These are phyloP conservation scores for Cheumatopsyche charites DNA, from an alignment of 1,140 invertebrate species.

Conservation along the genomic window DNA sequence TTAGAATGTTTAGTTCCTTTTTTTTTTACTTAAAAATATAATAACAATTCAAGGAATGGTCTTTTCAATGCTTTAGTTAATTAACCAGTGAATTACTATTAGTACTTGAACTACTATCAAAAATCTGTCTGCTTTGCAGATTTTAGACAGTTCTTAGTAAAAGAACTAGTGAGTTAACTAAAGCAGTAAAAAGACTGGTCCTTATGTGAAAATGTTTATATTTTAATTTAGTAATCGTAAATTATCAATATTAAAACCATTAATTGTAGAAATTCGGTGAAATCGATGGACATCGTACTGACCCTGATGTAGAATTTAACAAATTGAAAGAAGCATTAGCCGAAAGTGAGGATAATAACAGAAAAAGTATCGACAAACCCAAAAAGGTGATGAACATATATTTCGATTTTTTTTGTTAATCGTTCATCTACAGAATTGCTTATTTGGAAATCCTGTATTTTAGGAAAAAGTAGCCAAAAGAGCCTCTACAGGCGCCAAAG, in stretches of 20 bases:
- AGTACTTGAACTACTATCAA: too few species aligned
- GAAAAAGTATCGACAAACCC: slow-evolving; percentile 52
- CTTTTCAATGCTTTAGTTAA: too few species aligned
- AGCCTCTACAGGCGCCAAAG: slow-evolving; percentile 24
- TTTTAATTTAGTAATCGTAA: too few species aligned
- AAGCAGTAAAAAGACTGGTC: too few species aligned
- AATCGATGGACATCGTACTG: slow-evolving; percentile 57
- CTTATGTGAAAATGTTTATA: too few species aligned
- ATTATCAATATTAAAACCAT: background rate
- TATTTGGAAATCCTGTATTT: background rate
- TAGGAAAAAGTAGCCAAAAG: slow-evolving; percentile 37
- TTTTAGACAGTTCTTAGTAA: too few species aligned
- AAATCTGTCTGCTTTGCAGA: too few species aligned
- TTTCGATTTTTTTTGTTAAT: background rate
- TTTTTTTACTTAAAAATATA: too few species aligned
- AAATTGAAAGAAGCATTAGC: slow-evolving; percentile 66
- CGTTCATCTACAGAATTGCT: background rate
- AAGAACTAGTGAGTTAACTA: too few species aligned
- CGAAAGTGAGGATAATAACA: slow-evolving; percentile 57
- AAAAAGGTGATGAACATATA: slow-evolving; percentile 53
- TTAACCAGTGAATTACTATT: too few species aligned
- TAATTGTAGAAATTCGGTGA: slow-evolving; percentile 29
- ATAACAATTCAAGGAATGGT: too few species aligned
- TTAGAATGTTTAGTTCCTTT: too few species aligned
- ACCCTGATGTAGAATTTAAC: slow-evolving; percentile 73